Base-by-base conservation (phyloP, 1,140 invertebrate genomes). In the Procambarus clarkii region DNA sequence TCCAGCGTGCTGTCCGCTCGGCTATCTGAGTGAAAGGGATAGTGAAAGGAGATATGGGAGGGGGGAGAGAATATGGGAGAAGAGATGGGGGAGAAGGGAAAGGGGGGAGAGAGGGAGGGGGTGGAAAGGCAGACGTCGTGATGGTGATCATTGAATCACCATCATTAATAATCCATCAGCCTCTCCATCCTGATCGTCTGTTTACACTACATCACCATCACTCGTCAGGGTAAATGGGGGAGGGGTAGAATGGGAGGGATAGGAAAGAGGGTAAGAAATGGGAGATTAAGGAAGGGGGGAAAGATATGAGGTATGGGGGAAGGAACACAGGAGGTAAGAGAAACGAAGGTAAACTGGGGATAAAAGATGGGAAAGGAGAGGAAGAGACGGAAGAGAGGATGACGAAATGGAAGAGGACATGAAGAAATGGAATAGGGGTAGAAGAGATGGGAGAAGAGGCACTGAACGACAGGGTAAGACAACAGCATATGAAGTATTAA, bases 101-200 rank as follows among this genome's bases (percentile, higher is more conserved):
- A 81, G 46, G 45, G 3, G 50, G 50, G 46, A 3, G 79, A 81
- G 46, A 54, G 44, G 50, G 50, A 13, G 50, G 21, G n/a, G 9
- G 46, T 13, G 50, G 1, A 81, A 58, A n/a, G 8, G 50, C 5
- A 48, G 46, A 24, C 8, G 50, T 79, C 78, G 21, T 79, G 77
- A 44, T 18, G 24, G 24, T 2, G 78, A 50, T 64, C 60, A 88
- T 88, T 71, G 78, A 88, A 81, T 88, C 86, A 71, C n/a, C 24
- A 77, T 88, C 86, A 88, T 88, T 88, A 88, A 88, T 80, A 88
- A 88, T 88, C 86, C 86, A 88, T 88, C 86, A 88, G 34, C 78
- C 77, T 60, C 86, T 81, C 34, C n/a, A 45, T 88, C 86, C 86
- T 18, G 77, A 48, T 48, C 9, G 34, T 77, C 5, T 88, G 86